Conservation (phyloP, 2,888 invertebrate species). For the Himalopsyche kuldschensis region DNA sequence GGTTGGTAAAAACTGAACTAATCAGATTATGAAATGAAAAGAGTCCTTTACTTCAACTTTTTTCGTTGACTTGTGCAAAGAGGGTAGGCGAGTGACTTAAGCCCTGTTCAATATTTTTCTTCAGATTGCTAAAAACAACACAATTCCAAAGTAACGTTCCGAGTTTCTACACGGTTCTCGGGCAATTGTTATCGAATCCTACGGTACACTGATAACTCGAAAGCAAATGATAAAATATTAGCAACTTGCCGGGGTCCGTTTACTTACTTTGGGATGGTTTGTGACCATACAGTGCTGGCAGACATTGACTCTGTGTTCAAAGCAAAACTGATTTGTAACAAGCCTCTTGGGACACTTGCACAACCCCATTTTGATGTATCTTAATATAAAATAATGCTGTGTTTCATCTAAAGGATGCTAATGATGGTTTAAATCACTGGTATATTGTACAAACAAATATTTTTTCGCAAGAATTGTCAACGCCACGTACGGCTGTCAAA, state of each 20-base stretch:
- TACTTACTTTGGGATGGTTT: slow-evolving; percentile 87
- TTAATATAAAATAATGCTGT: not conserved
- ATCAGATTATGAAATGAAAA: too few species aligned
- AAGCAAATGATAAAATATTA: too few species aligned
- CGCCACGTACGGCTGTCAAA: slow-evolving; percentile 33
- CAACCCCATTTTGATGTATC: slow-evolving; percentile 77
- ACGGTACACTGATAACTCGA: too few species aligned
- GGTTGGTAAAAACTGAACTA: too few species aligned
- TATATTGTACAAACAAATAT: slow-evolving; percentile 36
- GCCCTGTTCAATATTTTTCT: too few species aligned
- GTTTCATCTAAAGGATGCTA: not conserved
- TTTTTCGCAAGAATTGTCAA: slow-evolving; percentile 43
- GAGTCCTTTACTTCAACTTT: too few species aligned
- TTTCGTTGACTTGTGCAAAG: too few species aligned
- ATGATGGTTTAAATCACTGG: slow-evolving; percentile 14
- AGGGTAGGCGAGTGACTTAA: too few species aligned
- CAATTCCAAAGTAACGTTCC: too few species aligned
- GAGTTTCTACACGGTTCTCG: too few species aligned
- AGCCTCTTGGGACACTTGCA: slow-evolving; percentile 97
- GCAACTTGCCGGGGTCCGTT: not conserved
- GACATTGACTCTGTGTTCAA: slow-evolving; percentile 98
- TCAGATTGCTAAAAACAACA: too few species aligned
- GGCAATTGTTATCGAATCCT: too few species aligned
- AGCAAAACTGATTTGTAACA: slow-evolving; percentile 98
- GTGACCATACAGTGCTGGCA: slow-evolving; percentile 98